A percentile compares a stretch with the other conserved stretches of the same genome.
Conservation (phyloP, 2,797 vertebrate genomes). For the Sciaenops ocellatus region DNA sequence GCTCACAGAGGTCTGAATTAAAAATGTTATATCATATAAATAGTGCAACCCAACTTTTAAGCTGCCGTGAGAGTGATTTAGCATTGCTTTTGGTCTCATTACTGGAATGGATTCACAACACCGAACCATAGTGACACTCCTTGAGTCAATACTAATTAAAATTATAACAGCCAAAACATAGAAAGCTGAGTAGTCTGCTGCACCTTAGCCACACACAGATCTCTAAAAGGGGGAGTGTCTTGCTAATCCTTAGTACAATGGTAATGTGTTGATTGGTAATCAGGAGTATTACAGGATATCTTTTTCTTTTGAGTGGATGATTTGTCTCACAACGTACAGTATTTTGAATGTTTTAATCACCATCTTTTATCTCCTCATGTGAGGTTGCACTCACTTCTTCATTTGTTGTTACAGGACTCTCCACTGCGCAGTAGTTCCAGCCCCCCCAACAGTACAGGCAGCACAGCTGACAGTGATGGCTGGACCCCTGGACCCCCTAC, state of each 20-base stretch:
- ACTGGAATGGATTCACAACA: neutral
- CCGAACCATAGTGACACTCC: neutral
- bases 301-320: constrained; percentile 3
- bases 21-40: neutral
- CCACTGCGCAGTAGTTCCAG: constrained; percentile 93
- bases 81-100: neutral
- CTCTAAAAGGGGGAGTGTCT: neutral
- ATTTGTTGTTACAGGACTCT: constrained; percentile 84
- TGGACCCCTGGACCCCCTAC: constrained; percentile 89
- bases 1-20: neutral
- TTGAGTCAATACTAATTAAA: neutral
- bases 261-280: neutral
- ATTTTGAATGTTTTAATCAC: constrained; percentile 13
- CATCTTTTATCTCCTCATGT: neutral
- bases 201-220: neutral
- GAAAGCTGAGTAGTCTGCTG: neutral
- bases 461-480: constrained; percentile 95
- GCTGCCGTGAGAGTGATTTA: neutral
- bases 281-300: neutral
- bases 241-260: neutral
- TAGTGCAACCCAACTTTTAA: neutral
- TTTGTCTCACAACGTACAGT: neutral
- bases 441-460: constrained; percentile 96
- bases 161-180: neutral
- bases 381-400: constrained; percentile 14